Evolutionary conservation across 2,888 invertebrate genomes (phyloP), one percentile per base, ranked within the genome.

Genomic region (Macaria notata): DNA sequence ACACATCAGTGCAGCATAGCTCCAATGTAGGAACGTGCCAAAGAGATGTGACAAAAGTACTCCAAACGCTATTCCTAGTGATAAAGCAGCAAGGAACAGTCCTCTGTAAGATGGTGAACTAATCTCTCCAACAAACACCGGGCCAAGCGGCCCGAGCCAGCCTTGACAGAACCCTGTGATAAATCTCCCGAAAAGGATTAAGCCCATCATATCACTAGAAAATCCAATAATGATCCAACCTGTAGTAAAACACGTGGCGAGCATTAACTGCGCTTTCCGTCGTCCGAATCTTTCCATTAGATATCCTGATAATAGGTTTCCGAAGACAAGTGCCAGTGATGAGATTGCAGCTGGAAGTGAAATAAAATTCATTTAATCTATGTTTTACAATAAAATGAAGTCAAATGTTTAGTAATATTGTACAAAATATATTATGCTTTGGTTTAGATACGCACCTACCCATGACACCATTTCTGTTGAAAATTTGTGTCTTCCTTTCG

Each of bases 1-100:
- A 69, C 93, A 93, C 0, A 94, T 75, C 6, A 93, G 74, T 0
- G 94, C 93, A 1, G 93, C 92, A 9, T 86, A 76, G 65, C 91
- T 88, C 94, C 94, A 95, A 52, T 92, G 85, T 4, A 94, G 76
- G 68, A 93, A 92, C 1, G 94, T 94, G 0, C 95, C 95, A 44
- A 95, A 85, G 2, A 93, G 75, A 78, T 95, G 95, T 44, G 94
- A 92, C 45, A 94, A 65, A 4, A 95, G 90, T 3, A 95, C 93
- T 19, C 95, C 95, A 9, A 89, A 64, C 3, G 95, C 93, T 50
- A 95, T 93, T 0, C 93, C 92, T 31, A 95, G 81, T 0, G 94
- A 93, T 3, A 94, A 83, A 5, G 92, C 92, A 45, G 95, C 93
- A 62, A 95, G 83, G 43, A 95, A 89, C 19, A 94, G 81, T 31